Evolutionary conservation across 1,140 invertebrate genomes (phyloP).

Genomic region (Cydia fagiglandana): DNA sequence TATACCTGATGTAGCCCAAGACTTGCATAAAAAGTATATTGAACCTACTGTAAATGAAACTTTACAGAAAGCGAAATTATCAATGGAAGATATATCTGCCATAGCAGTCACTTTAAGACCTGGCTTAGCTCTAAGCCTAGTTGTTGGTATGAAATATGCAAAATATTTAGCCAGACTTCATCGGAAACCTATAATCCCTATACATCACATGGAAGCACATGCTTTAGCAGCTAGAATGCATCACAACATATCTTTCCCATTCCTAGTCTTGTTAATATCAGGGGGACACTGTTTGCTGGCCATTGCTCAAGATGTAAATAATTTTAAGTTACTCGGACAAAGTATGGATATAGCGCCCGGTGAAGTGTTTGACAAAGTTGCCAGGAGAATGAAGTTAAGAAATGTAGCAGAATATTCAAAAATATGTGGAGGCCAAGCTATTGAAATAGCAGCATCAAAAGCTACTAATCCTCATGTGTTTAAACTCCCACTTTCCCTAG

Average conservation of each 20-base stretch:
- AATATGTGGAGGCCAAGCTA: conserved; percentile 90
- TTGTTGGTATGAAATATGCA: conserved; percentile 92
- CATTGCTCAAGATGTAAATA: conserved; percentile 86
- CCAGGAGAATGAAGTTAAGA: conserved; percentile 90
- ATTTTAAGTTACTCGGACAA: conserved; percentile 90
- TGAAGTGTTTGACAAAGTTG: conserved; percentile 94
- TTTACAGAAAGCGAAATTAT: conserved; percentile 83
- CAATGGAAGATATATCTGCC: conserved; percentile 88
- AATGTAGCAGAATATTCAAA: conserved; percentile 88
- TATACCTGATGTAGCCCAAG: conserved; percentile 91
- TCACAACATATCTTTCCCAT: conserved; percentile 89
- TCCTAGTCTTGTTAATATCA: conserved; percentile 93
- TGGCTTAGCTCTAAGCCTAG: conserved; percentile 89
- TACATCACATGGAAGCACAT: conserved; percentile 99
- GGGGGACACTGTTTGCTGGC: conserved; percentile 95
- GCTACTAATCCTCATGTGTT: conserved; percentile 86
- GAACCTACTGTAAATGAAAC: conserved; percentile 86
- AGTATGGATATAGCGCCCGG: conserved; percentile 93
- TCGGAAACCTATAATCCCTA: conserved; percentile 94
- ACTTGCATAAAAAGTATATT: conserved; percentile 91
- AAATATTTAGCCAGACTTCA: conserved; percentile 86
- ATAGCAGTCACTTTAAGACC: conserved; percentile 95
- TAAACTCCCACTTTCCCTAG: conserved; percentile 82
- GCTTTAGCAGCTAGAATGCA: conserved; percentile 91
- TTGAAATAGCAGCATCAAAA: conserved; percentile 89